Base-by-base conservation (phyloP, 2,888 invertebrate genomes). In the Phalera bucephala region DNA sequence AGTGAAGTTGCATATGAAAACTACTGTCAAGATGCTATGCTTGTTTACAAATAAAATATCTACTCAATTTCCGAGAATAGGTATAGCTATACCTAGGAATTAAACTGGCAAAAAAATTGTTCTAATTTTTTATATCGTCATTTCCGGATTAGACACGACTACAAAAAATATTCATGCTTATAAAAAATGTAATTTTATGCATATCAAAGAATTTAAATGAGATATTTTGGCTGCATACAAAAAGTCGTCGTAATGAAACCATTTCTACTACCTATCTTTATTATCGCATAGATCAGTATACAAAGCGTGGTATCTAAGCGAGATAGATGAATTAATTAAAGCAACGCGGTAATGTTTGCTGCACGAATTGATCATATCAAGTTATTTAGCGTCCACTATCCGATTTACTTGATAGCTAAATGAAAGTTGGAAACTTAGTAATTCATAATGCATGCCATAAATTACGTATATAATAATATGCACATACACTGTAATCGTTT, bases 401-500 rank as follows among this genome's bases (percentile, higher is more conserved):
- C 13, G 6, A 45, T 45, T 32, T 46, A 39, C 35, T 37, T 39
- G 30, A 45, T 43, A 49, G 55, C 56, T 56, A 52, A 60, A 60
- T 46, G 57, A 58, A 60, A 58, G 58, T 58, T 21, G 40, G 37
- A 44, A 38, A 12, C 25, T 11, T 11, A 3, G 21, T n/a, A n/a
- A n/a, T n/a, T n/a, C n/a, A n/a, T n/a, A n/a, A n/a, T n/a, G n/a
- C n/a, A n/a, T n/a, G n/a, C 21, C n/a, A 21, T 21, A 21, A 2
- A n/a, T 21, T n/a, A 3, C 21, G n/a, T n/a, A n/a, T n/a, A n/a
- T 11, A 23, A 23, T 23, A 23, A 23, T 23, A 11, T 11, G 6
- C 23, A n/a, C 23, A 11, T 4, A 17, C 17, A n/a, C n/a, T n/a
- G n/a, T n/a, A n/a, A n/a, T n/a, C n/a, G n/a, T n/a, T n/a, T n/a